phyloP scores from a whole-genome alignment of 2,797 vertebrate genomes.

The Scleropages formosus region DNA sequence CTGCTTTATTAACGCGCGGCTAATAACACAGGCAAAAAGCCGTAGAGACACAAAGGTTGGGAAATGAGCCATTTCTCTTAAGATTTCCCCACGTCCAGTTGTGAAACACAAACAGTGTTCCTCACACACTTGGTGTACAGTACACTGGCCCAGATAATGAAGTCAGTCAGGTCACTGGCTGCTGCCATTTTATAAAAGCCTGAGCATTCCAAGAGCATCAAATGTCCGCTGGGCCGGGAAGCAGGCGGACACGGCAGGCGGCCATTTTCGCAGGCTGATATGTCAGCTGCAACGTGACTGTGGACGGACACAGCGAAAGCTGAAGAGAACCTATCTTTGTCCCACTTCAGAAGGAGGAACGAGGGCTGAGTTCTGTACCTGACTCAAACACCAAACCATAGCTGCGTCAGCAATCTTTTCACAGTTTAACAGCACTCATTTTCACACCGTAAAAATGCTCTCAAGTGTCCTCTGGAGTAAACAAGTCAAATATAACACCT shows the following conservation, averaged over 20 bases:
- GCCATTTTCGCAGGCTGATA: constrained; percentile 42
- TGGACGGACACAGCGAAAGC: neutral
- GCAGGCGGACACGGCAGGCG: constrained; percentile 35
- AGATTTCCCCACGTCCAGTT: neutral
- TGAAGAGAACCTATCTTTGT: neutral
- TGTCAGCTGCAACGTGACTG: neutral
- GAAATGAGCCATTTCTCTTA: neutral
- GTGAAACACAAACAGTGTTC: neutral
- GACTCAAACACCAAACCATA: neutral
- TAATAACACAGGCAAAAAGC: neutral
- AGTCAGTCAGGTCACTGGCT: constrained; percentile 27
- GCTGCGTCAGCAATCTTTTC: too few species aligned
- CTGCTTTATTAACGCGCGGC: neutral
- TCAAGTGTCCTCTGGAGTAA: too few species aligned
- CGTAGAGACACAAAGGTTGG: constrained; percentile 24
- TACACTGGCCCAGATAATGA: constrained; percentile 27
- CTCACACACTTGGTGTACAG: constrained; percentile 28
- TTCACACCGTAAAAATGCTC: too few species aligned
- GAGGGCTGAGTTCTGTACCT: neutral
- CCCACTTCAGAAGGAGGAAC: neutral
- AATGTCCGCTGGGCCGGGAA: constrained; percentile 44
- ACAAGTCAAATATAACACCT: too few species aligned
- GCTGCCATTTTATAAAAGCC: constrained; percentile 40
- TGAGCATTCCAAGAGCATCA: constrained; percentile 44
- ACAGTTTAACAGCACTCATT: too few species aligned